phyloP scores from a whole-genome alignment of 2,113 vertebrate species.

The Limanda limanda region DNA sequence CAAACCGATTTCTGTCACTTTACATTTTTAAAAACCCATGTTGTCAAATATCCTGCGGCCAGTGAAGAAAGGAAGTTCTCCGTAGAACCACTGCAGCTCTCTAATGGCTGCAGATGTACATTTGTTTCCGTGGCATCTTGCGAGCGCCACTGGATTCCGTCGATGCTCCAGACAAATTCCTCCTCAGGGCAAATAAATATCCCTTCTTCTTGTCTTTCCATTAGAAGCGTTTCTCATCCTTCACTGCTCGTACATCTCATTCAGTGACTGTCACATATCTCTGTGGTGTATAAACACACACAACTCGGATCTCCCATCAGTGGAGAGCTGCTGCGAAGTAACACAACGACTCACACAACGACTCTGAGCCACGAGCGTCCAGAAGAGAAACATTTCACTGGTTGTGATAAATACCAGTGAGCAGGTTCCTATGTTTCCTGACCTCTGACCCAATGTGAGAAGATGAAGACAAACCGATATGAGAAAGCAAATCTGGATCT shows the following conservation, averaged over 20 bases:
- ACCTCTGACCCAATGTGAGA: no score
- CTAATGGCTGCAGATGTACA: not conserved
- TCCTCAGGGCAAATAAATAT: conserved; percentile 24
- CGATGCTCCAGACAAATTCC: not conserved
- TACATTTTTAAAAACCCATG: conserved; percentile 1
- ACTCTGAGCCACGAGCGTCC: no score
- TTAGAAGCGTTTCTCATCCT: conserved; percentile 29
- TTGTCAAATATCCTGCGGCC: not conserved
- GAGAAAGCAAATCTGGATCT: no score
- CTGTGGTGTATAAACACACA: not conserved
- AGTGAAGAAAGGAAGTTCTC: not conserved
- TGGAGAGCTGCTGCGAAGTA: no score
- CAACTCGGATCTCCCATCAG: not conserved
- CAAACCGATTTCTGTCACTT: not conserved
- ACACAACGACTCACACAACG: no score
- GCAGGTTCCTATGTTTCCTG: no score
- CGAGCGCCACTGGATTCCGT: not conserved
- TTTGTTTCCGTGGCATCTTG: not conserved
- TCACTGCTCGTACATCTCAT: not conserved
- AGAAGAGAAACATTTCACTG: no score
- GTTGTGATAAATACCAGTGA: no score
- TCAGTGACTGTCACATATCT: not conserved
- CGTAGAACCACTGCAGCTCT: no score
- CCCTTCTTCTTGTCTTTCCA: conserved; percentile 23
- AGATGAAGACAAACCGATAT: no score